phyloP scores from a whole-genome alignment of 2,113 vertebrate species.

The Neomonachus schauinslandi region DNA sequence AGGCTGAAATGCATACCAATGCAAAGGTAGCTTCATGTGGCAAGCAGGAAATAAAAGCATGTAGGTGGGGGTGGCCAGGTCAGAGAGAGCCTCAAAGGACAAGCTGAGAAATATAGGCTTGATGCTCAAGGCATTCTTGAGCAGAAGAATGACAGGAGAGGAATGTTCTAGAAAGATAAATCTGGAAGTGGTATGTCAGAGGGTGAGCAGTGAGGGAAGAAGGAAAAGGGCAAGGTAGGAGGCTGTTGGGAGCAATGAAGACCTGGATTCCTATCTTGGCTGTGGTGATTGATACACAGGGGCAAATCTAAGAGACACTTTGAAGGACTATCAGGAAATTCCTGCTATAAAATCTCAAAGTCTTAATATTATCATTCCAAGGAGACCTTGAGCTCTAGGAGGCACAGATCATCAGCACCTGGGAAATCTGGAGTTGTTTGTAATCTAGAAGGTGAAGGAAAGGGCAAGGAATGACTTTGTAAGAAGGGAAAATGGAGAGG shows the following conservation, averaged over 20 bases:
- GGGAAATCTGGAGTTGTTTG: not conserved
- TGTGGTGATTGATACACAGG: not conserved
- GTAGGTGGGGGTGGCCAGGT: not conserved
- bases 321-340: not conserved
- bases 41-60: not conserved
- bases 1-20: not conserved
- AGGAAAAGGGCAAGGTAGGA: not conserved
- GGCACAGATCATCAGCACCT: not conserved
- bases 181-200: not conserved
- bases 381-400: not conserved
- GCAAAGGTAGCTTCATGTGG: not conserved
- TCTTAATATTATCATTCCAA: not conserved
- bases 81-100: not conserved
- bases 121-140: not conserved
- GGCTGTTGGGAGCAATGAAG: not conserved
- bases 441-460: not conserved
- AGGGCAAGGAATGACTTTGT: not conserved
- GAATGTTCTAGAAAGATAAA: not conserved
- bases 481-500: not conserved
- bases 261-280: not conserved
- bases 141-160: not conserved
- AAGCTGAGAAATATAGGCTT: not conserved
- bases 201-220: not conserved
- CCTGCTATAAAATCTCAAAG: not conserved
- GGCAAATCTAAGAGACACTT: not conserved